Conservation (phyloP, 2,113 vertebrate genomes). For the Cyphomyrus discorhynchus region DNA sequence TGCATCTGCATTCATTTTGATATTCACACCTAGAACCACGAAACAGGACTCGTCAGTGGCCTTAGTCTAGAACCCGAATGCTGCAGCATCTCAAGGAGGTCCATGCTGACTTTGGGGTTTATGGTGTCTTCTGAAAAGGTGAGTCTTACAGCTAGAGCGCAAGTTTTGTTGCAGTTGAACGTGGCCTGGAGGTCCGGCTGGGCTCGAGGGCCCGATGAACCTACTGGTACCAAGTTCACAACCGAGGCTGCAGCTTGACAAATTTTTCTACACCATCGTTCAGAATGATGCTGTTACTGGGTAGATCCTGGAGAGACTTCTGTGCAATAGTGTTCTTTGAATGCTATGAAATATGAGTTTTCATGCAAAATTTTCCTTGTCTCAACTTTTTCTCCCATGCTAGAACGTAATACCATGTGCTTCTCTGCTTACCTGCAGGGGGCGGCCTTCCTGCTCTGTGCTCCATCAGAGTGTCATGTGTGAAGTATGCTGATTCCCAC, state of each 20-base stretch:
- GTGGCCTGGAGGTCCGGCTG: not conserved
- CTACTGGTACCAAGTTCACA: not conserved
- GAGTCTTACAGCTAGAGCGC: not conserved
- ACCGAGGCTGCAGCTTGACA: not conserved
- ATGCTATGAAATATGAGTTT: not conserved
- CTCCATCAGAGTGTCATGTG: constrained; percentile 20
- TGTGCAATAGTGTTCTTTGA: not conserved
- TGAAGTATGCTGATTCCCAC: constrained; percentile 28
- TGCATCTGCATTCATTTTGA: not conserved
- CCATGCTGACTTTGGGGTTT: not conserved
- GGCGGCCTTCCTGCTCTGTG: constrained; percentile 19
- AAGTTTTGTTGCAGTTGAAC: not conserved
- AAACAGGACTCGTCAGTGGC: not conserved
- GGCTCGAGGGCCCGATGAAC: no score
- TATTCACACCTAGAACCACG: not conserved
- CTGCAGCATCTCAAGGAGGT: not conserved
- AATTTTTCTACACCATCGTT: not conserved
- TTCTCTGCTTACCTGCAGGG: constrained; percentile 13
- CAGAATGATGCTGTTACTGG: not conserved
- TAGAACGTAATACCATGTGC: not conserved
- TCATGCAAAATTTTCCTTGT: not conserved
- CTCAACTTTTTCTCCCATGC: not conserved
- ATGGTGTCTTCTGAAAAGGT: not conserved
- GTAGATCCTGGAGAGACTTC: not conserved
- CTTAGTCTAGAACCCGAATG: not conserved